A percentile compares a stretch with the other conserved stretches of the same genome.
These are phyloP conservation scores for Craseonycteris thonglongyai DNA, from an alignment of 2,113 vertebrate genomes.

Conservation along the genomic window DNA sequence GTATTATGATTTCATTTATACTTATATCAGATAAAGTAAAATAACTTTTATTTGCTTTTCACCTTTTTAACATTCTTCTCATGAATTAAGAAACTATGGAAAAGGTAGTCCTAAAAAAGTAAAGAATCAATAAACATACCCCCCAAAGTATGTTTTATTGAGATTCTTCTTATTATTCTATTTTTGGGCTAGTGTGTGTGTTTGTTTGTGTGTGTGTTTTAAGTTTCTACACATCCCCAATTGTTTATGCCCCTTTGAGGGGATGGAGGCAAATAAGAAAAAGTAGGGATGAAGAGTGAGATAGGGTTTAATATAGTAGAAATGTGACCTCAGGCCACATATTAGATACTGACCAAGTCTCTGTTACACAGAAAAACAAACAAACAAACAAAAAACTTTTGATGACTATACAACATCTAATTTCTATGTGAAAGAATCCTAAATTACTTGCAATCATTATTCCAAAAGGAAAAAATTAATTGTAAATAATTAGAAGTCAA, in stretches of 20 bases:
- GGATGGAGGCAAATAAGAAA: not conserved
- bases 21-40: not conserved
- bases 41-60: not conserved
- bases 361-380: slow-evolving; percentile 28
- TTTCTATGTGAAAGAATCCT: slow-evolving; percentile 64
- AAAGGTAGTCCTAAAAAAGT: not conserved
- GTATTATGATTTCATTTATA: not conserved
- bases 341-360: slow-evolving; percentile 62
- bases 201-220: too few relatives aligned
- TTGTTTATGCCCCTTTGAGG: not conserved
- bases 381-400: slow-evolving; percentile 62
- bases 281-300: not conserved
- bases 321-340: slow-evolving; percentile 53
- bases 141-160: not conserved
- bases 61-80: not conserved
- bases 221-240: not conserved
- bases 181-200: not conserved
- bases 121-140: not conserved
- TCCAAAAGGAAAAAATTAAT: slow-evolving; percentile 85
- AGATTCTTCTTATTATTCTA: not conserved
- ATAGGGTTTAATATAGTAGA: not conserved
- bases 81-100: not conserved
- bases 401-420: slow-evolving; percentile 75
- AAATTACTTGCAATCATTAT: slow-evolving; percentile 79
- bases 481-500: slow-evolving; percentile 85